Evolutionary conservation across 2,113 vertebrate species (phyloP), one percentile per base, ranked within the genome.

Genomic region (Dissostichus mawsoni): DNA sequence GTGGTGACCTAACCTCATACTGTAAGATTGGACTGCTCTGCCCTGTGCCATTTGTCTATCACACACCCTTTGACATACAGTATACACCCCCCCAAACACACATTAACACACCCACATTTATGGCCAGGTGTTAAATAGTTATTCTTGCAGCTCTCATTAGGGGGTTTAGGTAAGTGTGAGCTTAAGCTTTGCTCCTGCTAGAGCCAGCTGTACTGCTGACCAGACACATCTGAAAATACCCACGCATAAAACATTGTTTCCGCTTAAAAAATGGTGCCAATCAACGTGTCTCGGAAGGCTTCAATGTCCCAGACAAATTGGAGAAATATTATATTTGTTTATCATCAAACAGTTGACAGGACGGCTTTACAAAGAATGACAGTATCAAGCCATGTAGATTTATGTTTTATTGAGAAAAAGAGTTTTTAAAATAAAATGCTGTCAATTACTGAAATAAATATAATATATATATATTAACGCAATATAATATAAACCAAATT

Each of bases 81-180:
- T 66, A 17, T 47, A 56, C 48, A 14, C 2, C 11, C 56, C 56
- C 71, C 68, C 33, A 57, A 55, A 70, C 68, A 45, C 75, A 77
- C 71, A 76, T 71, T 71, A 68, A 70, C 52, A 67, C 76, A 29
- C 67, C 44, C 36, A 47, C 56, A 47, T 86, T 76, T 83, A 86
- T 80, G 85, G 41, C 75, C 72, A 78, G 68, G 57, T 81, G 85
- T 83, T 86, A 63, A 80, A 50, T 58, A 71, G 78, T 20, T 51
- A 56, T 61, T 81, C 61, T 66, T 58, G 45, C 74, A 53, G 70
- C 16, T 75, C 83, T 92, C 87, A 88, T 92, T 90, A 90, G 82
- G 53, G 63, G 74, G 23, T 82, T 93, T 92, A 92, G 85, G 85
- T 92, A 92, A 90, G 90, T 91, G 91, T 92, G 84, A 89, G 58